Evolutionary conservation across 2,797 vertebrate genomes (phyloP), one percentile per base, ranked within the genome.

Genomic region (Poeciliopsis gracilis): DNA sequence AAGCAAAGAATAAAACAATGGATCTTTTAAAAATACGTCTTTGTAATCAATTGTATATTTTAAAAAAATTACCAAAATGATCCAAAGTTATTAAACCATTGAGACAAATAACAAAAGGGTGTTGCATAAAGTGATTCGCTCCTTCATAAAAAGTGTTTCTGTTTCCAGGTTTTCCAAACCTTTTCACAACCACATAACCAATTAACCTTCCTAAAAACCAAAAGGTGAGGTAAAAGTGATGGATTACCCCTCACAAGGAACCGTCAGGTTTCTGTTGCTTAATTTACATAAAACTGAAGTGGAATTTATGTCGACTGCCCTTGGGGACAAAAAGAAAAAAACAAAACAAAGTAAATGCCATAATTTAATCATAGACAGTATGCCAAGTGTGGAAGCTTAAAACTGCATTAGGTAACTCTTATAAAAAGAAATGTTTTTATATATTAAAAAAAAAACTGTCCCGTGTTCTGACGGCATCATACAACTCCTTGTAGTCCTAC

Each of bases 191-290:
- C 43, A 1, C 76, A 69, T 79, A 75, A 36, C 80, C 67, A 45
- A 41, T 67, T 88, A 82, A 90, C 88, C 87, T 92, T 91, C 84
- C 84, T 63, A 57, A 82, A 81, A 53, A 77, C 30, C 10, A 36
- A 69, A 87, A 86, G 73, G 74, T 88, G 83, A 86, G 81, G 43
- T 70, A 47, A 53, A 30, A 2, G 70, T 89, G 91, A 91, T 85
- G 84, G 81, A 90, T 90, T 77, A 45, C 75, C 33, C 47, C 15
- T 89, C 75, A 81, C 15, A 18, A 73, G 25, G 28, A 73, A 47
- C 47, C 55, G 81, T 74, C 33, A 84, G 75, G 63, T 86, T 82
- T 75, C 45, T 66, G 80, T 49, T 15, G 77, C 75, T 82, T 82
- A 71, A 86, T 83, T 88, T 88, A 81, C 73, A 71, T 51, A 33